Evolutionary conservation across 2,888 invertebrate species (phyloP), one percentile per base, ranked within the genome.

Genomic region (Beris morrisii): DNA sequence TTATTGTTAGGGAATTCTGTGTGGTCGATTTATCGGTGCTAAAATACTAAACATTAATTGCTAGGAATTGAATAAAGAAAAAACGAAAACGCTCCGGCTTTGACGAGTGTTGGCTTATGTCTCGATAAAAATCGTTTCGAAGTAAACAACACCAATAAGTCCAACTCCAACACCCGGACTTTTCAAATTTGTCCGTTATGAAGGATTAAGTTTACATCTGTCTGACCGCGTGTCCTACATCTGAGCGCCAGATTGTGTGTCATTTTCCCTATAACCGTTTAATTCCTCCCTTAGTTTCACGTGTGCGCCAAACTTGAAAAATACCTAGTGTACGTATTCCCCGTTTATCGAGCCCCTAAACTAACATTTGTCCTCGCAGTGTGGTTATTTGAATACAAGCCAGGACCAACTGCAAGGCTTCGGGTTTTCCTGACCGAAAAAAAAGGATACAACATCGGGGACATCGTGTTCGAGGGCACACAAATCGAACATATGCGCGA

Each of bases 181-280:
- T 22, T 59, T 59, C 48, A 59, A 48, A 61, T 50, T 43, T 52
- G 52, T 43, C 61, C 15, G 32, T 61, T 61, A 61, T 61, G 50
- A 45, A 30, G 61, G 57, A 58, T 58, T 58, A 58, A n/a, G 28
- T 58, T 46, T 58, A 58, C 61, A 61, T 61, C 61, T 61, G 61
- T 61, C 61, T 61, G 61, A 61, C 61, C 61, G 22, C 50, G 38
- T 52, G 50, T 50, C 12, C 38, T 61, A 13, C 48, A 9, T 61
- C 52, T 32, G 15, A 50, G 61, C 52, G 61, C 61, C 61, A 61
- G 50, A 61, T 52, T 61, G 43, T 38, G 31, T 13, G 50, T 7
- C 61, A 61, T 61, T 61, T 61, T 32, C 43, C 61, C 52, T 61
- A 22, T 32, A 61, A 61, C 61, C 61, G 61, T 61, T 61, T 61